Conservation (phyloP, 2,797 vertebrate species). For the Cuniculus paca region DNA sequence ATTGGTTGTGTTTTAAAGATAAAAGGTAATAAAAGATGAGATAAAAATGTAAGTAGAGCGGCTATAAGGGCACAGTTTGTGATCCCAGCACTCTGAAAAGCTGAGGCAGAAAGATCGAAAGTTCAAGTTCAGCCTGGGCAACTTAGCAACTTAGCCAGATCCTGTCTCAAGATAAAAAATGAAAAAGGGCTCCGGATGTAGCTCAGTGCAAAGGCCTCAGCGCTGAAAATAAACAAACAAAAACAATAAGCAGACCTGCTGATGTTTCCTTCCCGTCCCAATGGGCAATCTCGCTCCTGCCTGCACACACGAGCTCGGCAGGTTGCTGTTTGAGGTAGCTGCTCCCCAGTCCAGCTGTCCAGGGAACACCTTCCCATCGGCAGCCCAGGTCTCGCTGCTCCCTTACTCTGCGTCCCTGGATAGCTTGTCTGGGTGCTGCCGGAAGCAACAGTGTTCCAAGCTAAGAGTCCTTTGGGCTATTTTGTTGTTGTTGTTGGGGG, state of each 20-base stretch:
- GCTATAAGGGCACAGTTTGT: not conserved
- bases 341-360: not conserved
- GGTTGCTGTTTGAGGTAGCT: not conserved
- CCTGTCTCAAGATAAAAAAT: not conserved
- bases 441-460: constrained; percentile 25
- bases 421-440: not conserved
- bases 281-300: not conserved
- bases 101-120: not conserved
- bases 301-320: not conserved
- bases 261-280: not conserved
- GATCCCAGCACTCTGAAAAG: not conserved
- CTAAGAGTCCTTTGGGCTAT: not conserved
- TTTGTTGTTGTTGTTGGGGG: not conserved
- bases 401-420: too few species aligned
- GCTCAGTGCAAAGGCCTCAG: not conserved
- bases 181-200: not conserved
- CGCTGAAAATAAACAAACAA: not conserved
- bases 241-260: not conserved
- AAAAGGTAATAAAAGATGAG: not conserved
- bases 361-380: not conserved
- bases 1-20: not conserved
- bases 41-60: not conserved
- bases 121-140: not conserved
- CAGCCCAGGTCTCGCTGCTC: not conserved
- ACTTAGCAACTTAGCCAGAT: not conserved